These are phyloP conservation scores for Cygnus buccinator DNA, from an alignment of 2,113 vertebrate species.

Conservation along the genomic window DNA sequence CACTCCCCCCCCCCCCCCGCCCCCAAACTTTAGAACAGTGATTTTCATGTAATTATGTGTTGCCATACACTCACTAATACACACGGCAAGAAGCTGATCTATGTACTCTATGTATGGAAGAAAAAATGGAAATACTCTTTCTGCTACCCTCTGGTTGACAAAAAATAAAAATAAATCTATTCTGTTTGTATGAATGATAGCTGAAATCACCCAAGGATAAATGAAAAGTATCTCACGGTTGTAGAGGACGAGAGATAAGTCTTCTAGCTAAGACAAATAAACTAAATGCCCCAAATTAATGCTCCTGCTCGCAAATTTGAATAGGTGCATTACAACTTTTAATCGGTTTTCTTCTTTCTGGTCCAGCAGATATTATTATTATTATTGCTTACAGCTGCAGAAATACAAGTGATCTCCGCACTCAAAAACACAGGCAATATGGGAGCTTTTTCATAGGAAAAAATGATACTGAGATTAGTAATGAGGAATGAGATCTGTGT, in stretches of 20 bases:
- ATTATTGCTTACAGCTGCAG: background rate
- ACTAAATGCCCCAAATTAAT: background rate
- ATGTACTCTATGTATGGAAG: background rate
- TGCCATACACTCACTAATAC: background rate
- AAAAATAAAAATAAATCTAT: background rate
- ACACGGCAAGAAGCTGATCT: background rate
- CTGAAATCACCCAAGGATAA: background rate
- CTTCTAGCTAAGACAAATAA: background rate
- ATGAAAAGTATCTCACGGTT: background rate
- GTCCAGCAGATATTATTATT: background rate
- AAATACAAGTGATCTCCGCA: background rate
- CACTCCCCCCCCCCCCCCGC: too few species aligned
- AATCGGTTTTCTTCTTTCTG: background rate
- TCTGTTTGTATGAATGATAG: background rate
- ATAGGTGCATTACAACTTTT: background rate
- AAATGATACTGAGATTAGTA: background rate
- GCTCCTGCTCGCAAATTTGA: background rate
- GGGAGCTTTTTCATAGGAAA: background rate
- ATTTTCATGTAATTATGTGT: background rate
- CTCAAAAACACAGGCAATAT: background rate
- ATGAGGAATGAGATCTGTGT: background rate
- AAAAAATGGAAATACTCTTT: background rate
- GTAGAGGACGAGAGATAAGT: background rate
- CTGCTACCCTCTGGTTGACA: background rate
- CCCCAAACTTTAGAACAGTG: background rate